Conservation (phyloP, 2,888 invertebrate genomes). For the Melanotus villosus region DNA sequence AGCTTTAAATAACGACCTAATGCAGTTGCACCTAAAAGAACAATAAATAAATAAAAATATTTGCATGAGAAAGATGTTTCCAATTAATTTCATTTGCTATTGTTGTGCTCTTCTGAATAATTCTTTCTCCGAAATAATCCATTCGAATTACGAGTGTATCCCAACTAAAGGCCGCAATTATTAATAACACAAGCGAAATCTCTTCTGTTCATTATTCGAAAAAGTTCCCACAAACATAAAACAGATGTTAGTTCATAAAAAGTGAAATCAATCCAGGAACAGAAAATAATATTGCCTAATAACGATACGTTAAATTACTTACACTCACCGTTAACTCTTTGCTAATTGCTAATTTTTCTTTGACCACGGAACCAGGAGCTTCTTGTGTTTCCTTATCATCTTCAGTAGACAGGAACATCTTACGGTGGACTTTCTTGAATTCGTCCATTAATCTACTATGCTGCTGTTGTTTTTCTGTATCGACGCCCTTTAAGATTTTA, state of each 20-base stretch:
- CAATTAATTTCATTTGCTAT: no score
- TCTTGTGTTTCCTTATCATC: constrained; percentile 41
- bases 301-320: constrained; percentile 15
- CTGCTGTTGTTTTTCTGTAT: constrained; percentile 77
- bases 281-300: not conserved
- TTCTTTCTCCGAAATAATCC: no score
- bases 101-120: no score
- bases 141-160: no score
- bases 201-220: not conserved
- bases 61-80: no score
- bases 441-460: constrained; percentile 89
- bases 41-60: no score
- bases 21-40: no score
- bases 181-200: not conserved
- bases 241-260: constrained; percentile 4
- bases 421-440: constrained; percentile 88
- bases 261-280: constrained; percentile 31
- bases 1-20: no score
- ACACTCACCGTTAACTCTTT: constrained; percentile 33
- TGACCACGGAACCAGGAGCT: not conserved
- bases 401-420: constrained; percentile 79
- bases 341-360: constrained; percentile 32
- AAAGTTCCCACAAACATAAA: constrained; percentile 9
- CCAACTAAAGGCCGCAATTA: not conserved
- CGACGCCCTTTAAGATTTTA: constrained; percentile 67